Evolutionary conservation across 2,888 invertebrate genomes (phyloP), one percentile per base, ranked within the genome.

Genomic region (Fragum whitleyi): DNA sequence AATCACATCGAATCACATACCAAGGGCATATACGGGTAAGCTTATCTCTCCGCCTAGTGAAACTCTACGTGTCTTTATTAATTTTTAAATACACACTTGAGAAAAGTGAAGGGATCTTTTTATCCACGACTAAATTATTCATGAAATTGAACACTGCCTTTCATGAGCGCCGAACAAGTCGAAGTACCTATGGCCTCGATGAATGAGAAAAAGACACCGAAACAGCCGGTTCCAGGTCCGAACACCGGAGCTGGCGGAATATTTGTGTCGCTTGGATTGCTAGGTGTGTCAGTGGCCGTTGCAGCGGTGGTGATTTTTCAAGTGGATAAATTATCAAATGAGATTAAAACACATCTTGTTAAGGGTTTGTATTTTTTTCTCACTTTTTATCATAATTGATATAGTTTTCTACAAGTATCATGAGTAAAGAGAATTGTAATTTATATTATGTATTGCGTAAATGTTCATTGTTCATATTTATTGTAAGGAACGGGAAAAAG

Each of bases 281-380:
- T 85, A 36, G 77, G 74, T 19, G 75, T 71, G 21, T 71, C 81
- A 6, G 62, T 74, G 14, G 79, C 77, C 1, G 32, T 85, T 19
- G 77, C 75, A 5, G 81, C 79, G 0, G 62, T 77, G 3, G 79
- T 85, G 16, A 79, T 75, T 70, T 79, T 75, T 23, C 85, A 79
- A 14, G 74, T 79, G 19, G 65, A 79, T 19, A 57, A 51, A 21
- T 57, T 84, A 32, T 76, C 79, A 2, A 71, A 29, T 6, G 79
- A 81, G 36, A 42, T 85, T 14, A 71, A 67, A 26, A 23, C 16
- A 23, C 16, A 3, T 5, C 65, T 65, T 23, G 42, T 7, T 1
- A 65, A 65, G 19, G 65, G 65, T 65, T 16, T 23, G 65, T 14
- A 2, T n/a, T 2, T 29, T 19, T 32, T 32, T 61, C n/a, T 14